phyloP scores from a whole-genome alignment of 2,888 invertebrate species.

The Corbicula japonica region DNA sequence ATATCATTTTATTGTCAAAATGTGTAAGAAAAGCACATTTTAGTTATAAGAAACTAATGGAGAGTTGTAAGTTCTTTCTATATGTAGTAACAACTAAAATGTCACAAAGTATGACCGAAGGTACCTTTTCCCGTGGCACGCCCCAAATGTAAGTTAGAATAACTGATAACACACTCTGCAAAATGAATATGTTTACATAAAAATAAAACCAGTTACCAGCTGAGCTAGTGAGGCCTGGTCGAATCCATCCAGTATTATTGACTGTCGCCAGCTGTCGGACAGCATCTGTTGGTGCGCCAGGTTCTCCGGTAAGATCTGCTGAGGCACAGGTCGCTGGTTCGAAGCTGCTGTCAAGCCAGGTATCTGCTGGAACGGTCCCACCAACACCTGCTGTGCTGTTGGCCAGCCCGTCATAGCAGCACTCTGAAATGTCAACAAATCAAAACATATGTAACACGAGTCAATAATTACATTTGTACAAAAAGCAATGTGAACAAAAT shows the following conservation, averaged over 20 bases:
- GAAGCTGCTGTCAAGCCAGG: conserved; percentile 85
- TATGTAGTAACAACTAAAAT: too few species aligned
- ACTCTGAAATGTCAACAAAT: conserved; percentile 88
- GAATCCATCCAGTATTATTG: conserved; percentile 89
- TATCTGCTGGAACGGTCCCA: conserved; percentile 93
- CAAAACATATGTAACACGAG: too few species aligned
- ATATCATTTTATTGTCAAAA: too few species aligned
- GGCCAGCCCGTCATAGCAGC: conserved; percentile 92
- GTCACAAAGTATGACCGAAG: too few species aligned
- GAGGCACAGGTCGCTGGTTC: conserved; percentile 81
- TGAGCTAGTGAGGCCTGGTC: conserved; percentile 80
- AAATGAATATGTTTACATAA: neutral
- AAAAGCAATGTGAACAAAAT: too few species aligned
- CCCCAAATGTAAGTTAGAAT: too few species aligned
- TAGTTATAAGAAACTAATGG: too few species aligned
- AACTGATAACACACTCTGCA: too few species aligned
- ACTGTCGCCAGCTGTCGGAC: conserved; percentile 90
- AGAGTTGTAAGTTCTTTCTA: too few species aligned
- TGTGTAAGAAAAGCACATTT: too few species aligned
- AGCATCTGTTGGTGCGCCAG: conserved; percentile 78
- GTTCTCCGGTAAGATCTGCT: conserved; percentile 82
- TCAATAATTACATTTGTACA: too few species aligned
- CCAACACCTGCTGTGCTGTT: conserved; percentile 92
- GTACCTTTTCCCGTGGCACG: too few species aligned
- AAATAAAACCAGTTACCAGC: conserved; percentile 65